Conservation (phyloP, 1,140 invertebrate species). For the Daktulosphaira vitifoliae region DNA sequence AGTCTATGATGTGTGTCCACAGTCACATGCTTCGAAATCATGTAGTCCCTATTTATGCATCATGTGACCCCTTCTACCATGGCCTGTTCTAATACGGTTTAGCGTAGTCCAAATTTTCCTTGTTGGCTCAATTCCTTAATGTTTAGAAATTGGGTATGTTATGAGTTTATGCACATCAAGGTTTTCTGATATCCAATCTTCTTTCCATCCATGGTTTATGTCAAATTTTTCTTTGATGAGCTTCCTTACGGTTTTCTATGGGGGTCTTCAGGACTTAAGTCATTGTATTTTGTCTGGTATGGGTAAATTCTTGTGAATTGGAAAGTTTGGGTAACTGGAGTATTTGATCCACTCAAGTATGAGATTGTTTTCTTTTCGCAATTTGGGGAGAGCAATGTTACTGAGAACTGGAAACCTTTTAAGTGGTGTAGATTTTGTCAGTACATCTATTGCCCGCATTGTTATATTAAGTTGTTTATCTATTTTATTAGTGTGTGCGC, state of each 20-base stretch:
- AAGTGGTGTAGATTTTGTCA: constrained; percentile 41
- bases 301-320: neutral
- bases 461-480: constrained; percentile 20
- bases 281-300: neutral
- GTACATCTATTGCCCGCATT: constrained; percentile 37
- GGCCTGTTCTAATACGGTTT: neutral
- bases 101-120: constrained; percentile 2
- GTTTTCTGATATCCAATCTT: neutral
- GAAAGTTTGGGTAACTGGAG: neutral
- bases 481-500: constrained; percentile 8
- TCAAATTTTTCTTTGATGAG: constrained; percentile 3
- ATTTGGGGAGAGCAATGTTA: constrained; percentile 39
- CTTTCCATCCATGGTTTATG: neutral
- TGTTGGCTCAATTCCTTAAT: neutral
- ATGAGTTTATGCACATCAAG: neutral
- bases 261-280: neutral
- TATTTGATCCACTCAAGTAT: neutral
- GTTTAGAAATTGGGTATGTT: neutral
- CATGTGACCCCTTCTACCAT: neutral
- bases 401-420: constrained; percentile 41
- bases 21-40: neutral
- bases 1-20: neutral
- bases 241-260: neutral
- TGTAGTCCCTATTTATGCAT: neutral
- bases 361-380: neutral